Evolutionary conservation across 2,113 vertebrate genomes (phyloP), one percentile per base, ranked within the genome.

Genomic region (Merops nubicus): DNA sequence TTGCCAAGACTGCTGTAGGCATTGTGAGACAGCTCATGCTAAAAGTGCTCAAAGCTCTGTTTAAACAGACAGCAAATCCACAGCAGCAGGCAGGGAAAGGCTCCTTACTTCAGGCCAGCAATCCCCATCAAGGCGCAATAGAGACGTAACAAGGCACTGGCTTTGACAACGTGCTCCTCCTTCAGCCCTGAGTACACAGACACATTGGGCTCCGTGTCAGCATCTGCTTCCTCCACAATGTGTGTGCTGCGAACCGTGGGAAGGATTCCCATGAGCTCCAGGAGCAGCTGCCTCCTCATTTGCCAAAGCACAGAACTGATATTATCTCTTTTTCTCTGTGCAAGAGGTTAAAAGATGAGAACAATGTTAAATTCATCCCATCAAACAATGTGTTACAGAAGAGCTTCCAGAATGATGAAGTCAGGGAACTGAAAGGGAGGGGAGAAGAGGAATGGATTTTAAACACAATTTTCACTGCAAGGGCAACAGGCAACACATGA

Each of bases 91-190:
- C 82, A 85, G 6, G 26, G 88, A 91, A 69, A 69, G 18, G 38
- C 8, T 59, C 64, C 95, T 90, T 98, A 99, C 99, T 99, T 99
- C 97, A 99, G 99, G 25, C 99, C 99, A 50, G 99, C 99, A 14
- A 99, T 99, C 68, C 99, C 99, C 99, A 99, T 99, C 86, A 99
- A 98, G 21, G 99, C 99, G 22, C 99, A 99, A 97, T 99, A 99
- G 33, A 99, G 98, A 6, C 99, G 97, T 38, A 99, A 97, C 97
- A 99, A 93, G 5, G 99, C 99, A 15, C 99, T 99, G 97, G 99
- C 99, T 98, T 99, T 99, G 95, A 99, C 99, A 13, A 99, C 99
- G 9, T 99, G 99, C 94, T 99, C 99, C 91, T 99, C 99, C 93
- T 99, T 98, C 81, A 99, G 98, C 40, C 99, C 99, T 0, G 99